Base-by-base conservation (phyloP, 1,140 invertebrate species). In the Linepithema humile region DNA sequence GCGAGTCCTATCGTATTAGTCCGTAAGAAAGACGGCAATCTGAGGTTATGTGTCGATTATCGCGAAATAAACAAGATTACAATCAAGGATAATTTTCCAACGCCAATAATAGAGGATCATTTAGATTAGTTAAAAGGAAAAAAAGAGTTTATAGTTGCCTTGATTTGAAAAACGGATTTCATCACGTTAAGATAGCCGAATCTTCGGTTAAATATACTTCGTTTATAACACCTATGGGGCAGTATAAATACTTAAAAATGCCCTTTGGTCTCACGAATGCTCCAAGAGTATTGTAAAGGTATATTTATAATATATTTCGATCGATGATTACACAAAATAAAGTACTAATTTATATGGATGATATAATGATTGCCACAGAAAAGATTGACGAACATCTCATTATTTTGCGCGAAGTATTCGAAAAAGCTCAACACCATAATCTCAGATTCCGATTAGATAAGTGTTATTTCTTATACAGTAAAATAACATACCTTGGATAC, bases 1-100 rank as follows among this genome's bases (percentile, higher is more conserved):
- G 55, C 57, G 20, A 75, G 72, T 32, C 72, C 55, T 1, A 45
- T 48, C 1, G 38, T 74, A 4, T 15, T 75, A 0, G 59, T 77
- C 0, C 38, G 29, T 0, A 64, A 64, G 9, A 77, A 62, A 20
- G 2, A 23, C 29, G 45, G 73, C 0, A 4, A n/a, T 10, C 4
- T 38, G 4, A 38, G 59, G 5, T 20, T 77, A 17, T 77, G 40
- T 5, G 23, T 62, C 6, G 73, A 75, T 23, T 60, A 32, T 35
- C 2, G 59, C 12, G 40, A 77, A 12, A 2, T 72, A 0, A 55
- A 72, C 23, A 72, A 72, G 2, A 72, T 72, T 0, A 60, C 72
- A 0, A 26, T 60, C 5, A 82, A 38, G n/a, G 53, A 82, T 12
- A 72, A 82, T 26, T 82, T 70, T 12, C 78, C 57, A 0, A 62